A percentile compares a stretch with the other conserved stretches of the same genome.
phyloP scores from a whole-genome alignment of 1,140 invertebrate genomes.

The Rhopalosiphum padi region DNA sequence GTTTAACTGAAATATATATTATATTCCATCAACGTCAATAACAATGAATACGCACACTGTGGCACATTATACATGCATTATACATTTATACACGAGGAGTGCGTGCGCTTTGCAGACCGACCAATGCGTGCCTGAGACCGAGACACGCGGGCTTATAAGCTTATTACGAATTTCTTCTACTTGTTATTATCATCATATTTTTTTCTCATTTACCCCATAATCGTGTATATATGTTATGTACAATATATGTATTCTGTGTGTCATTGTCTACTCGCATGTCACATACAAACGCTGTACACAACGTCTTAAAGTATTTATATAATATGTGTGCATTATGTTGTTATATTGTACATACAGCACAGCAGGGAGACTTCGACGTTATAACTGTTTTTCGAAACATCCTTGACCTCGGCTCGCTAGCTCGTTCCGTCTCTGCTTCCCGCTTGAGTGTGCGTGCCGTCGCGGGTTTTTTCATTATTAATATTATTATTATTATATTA shows the following conservation, averaged over 20 bases:
- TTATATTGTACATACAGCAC: background rate
- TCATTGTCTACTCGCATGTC: background rate
- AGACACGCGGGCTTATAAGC: conserved; percentile 11
- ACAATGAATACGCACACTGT: background rate
- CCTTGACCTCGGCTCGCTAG: conserved; percentile 10
- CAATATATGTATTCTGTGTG: background rate
- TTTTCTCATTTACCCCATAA: conserved; percentile 28
- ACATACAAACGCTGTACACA: background rate
- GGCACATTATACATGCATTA: background rate
- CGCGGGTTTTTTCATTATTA: conserved; percentile 17
- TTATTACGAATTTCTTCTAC: conserved; percentile 36
- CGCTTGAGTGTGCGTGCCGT: background rate
- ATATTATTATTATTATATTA: background rate
- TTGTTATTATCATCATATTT: background rate
- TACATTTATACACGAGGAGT: background rate
- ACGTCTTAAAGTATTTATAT: background rate
- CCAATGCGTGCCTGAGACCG: background rate
- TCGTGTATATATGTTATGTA: background rate
- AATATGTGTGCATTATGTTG: background rate
- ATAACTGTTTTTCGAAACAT: conserved; percentile 28
- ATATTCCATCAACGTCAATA: background rate
- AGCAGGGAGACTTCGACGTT: background rate
- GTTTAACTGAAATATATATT: too few relatives aligned
- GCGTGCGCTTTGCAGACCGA: background rate
- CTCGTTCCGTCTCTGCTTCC: background rate